Evolutionary conservation across 1,140 invertebrate genomes (phyloP).

Genomic region (Drosophila burlai): DNA sequence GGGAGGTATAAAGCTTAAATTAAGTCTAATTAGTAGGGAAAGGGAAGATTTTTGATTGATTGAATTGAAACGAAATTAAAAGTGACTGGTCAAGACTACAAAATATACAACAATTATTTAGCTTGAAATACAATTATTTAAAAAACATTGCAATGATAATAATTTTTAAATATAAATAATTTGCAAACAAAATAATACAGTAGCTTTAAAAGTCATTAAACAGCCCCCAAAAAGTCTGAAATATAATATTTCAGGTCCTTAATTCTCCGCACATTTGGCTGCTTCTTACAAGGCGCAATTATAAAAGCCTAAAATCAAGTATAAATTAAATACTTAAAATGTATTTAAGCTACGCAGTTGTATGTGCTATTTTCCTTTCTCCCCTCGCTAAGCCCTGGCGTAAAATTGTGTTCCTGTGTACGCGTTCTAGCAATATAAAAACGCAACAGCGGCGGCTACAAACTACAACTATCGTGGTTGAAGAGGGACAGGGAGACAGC

Average conservation of each 20-base stretch:
- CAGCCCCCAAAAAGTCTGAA: neutral
- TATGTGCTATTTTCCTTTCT: no score
- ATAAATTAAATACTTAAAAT: neutral
- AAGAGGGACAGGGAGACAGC: neutral
- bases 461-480: constrained; percentile 22
- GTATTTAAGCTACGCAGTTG: neutral
- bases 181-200: no score
- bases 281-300: neutral
- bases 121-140: neutral
- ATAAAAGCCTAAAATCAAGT: no score
- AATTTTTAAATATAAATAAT: neutral
- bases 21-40: neutral
- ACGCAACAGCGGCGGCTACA: constrained; percentile 49
- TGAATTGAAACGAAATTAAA: neutral
- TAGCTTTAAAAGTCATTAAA: neutral
- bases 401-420: constrained; percentile 64
- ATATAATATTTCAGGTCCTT: neutral
- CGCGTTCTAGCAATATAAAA: constrained; percentile 77
- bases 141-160: neutral
- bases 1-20: neutral
- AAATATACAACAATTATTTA: neutral
- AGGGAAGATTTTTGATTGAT: neutral
- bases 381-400: constrained; percentile 37
- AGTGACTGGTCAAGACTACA: neutral
- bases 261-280: no score